These are phyloP conservation scores for Argyresthia goedartella DNA, from an alignment of 2,888 invertebrate species.

Conservation along the genomic window DNA sequence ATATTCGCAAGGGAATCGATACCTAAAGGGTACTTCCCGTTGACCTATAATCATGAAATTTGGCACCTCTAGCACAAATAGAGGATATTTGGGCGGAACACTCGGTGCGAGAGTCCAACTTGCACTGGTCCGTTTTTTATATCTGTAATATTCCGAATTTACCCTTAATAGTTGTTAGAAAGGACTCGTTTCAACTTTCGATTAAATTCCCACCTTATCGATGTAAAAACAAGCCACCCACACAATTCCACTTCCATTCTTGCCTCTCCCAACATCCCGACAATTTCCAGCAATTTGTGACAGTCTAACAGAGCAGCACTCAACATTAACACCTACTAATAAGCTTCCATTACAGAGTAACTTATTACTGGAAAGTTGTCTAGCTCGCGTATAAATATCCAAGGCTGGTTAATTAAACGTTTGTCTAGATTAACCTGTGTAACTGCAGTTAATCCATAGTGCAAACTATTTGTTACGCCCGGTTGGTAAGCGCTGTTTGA, in stretches of 20 bases:
- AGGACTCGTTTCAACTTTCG: neutral
- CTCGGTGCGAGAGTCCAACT: too few species aligned
- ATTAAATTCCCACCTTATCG: constrained; percentile 1
- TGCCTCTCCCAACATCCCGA: neutral
- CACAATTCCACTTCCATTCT: neutral
- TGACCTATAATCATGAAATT: too few species aligned
- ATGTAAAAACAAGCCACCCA: neutral
- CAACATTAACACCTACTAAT: neutral
- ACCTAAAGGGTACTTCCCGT: too few species aligned
- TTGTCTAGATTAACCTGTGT: constrained; percentile 2
- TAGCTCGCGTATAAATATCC: constrained; percentile 1
- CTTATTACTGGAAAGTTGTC: constrained; percentile 1
- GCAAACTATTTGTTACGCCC: neutral
- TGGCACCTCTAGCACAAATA: too few species aligned
- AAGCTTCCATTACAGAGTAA: neutral
- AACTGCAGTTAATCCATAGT: neutral
- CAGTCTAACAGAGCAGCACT: neutral
- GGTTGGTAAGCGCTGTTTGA: too few species aligned
- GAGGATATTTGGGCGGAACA: too few species aligned
- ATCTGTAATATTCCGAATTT: too few species aligned
- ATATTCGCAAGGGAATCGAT: too few species aligned
- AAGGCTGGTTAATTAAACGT: neutral
- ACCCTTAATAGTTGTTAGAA: neutral
- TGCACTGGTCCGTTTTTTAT: too few species aligned
- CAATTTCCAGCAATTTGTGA: neutral